Percentiles rank a stretch among this genome's conserved stretches.
Conservation (phyloP, 2,888 invertebrate species). For the Dioctria rufipes region DNA sequence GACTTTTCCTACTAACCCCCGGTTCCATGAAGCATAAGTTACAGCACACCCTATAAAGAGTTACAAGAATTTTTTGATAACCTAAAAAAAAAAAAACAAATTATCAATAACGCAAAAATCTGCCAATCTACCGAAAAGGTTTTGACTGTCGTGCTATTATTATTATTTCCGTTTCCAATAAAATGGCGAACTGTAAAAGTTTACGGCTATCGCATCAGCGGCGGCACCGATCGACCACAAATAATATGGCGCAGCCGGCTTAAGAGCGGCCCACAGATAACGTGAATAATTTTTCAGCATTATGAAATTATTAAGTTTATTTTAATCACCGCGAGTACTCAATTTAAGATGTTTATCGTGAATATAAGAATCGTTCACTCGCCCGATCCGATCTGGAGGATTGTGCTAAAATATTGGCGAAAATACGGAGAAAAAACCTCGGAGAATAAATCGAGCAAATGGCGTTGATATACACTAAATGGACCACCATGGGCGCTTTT, state of each 20-base stretch:
- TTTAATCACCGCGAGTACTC: conserved; percentile 43
- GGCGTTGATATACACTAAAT: conserved; percentile 38
- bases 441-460: conserved; percentile 45
- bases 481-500: conserved; percentile 54
- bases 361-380: conserved; percentile 6
- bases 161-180: conserved; percentile 54
- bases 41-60: too few species aligned
- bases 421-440: neutral
- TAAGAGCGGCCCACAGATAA: conserved; percentile 28
- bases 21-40: too few species aligned
- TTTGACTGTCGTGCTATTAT: neutral
- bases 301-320: conserved; percentile 51
- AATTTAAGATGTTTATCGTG: conserved; percentile 30
- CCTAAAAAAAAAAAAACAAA: too few species aligned
- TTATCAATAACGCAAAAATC: neutral
- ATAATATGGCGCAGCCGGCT: conserved; percentile 16
- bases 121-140: neutral
- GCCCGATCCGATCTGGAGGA: neutral
- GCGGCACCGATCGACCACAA: neutral
- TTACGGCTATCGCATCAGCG: neutral
- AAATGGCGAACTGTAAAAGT: conserved; percentile 34
- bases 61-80: too few species aligned
- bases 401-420: neutral
- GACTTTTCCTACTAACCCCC: too few species aligned
- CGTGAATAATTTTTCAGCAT: conserved; percentile 31